Evolutionary conservation across 2,113 vertebrate genomes (phyloP).

Genomic region (Protobothrops flavoviridis): DNA sequence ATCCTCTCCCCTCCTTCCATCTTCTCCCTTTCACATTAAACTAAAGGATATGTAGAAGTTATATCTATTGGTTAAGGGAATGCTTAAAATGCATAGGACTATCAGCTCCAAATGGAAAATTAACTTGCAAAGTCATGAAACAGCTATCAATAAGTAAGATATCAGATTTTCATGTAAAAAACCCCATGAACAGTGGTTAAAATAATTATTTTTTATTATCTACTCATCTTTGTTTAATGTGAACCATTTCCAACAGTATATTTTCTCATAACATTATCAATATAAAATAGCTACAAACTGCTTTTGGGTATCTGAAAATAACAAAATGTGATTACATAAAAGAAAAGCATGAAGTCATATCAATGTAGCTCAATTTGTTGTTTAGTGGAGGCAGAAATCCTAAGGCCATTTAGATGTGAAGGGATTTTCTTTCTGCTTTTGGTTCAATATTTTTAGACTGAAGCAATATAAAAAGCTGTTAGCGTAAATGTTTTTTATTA

Average conservation of each 20-base stretch:
- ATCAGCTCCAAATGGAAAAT: conserved; percentile 19
- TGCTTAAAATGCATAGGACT: conserved; percentile 1
- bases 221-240: neutral
- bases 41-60: neutral
- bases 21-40: neutral
- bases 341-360: conserved; percentile 19
- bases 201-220: conserved; percentile 22
- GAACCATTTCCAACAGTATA: neutral
- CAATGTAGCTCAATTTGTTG: conserved; percentile 11
- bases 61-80: neutral
- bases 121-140: conserved; percentile 19
- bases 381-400: neutral
- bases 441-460: neutral
- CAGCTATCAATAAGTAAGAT: neutral
- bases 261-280: conserved; percentile 27
- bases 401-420: conserved; percentile 12
- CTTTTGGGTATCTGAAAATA: conserved; percentile 10
- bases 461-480: neutral
- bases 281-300: conserved; percentile 12
- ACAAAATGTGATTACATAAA: conserved; percentile 29
- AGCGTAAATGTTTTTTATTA: conserved; percentile 9
- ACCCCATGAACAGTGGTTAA: neutral
- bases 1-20: neutral
- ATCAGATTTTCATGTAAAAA: conserved; percentile 32
- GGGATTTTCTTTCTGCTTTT: neutral